Conservation (phyloP, 1,140 invertebrate species). For the Drosophila pachea region DNA sequence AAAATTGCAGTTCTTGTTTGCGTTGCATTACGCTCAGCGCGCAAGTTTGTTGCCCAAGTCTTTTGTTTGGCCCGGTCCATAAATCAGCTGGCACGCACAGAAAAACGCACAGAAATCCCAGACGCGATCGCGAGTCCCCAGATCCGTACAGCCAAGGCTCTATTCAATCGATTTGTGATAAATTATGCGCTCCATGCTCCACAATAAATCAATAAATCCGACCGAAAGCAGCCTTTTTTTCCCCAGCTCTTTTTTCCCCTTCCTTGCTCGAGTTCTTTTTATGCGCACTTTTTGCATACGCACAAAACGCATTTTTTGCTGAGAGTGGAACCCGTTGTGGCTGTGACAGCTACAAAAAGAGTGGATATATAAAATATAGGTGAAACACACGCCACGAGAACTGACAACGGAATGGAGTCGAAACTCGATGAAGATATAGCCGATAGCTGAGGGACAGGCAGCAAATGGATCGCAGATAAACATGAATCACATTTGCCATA, state of each 20-base stretch:
- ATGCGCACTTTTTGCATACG: conserved; percentile 39
- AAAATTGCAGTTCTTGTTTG: background rate
- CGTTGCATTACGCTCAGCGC: background rate
- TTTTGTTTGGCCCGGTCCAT: conserved; percentile 51
- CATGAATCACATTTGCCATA: too few species aligned
- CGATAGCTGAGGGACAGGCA: too few species aligned
- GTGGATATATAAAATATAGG: background rate
- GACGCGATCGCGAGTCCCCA: background rate
- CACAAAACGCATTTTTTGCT: conserved; percentile 53
- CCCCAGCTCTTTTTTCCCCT: conserved; percentile 21
- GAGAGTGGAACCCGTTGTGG: conserved; percentile 15
- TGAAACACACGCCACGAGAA: background rate
- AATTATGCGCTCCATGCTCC: conserved; percentile 55
- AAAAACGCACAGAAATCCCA: conserved; percentile 10
- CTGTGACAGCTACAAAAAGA: conserved; percentile 8
- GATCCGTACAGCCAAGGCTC: background rate
- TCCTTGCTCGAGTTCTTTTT: background rate
- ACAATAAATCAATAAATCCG: conserved; percentile 69
- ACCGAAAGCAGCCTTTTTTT: conserved; percentile 65
- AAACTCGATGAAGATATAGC: too few species aligned
- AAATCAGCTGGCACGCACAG: conserved; percentile 55
- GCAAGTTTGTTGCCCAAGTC: conserved; percentile 63
- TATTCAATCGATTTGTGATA: conserved; percentile 68
- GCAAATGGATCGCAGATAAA: too few species aligned
- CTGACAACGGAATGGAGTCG: too few species aligned